Conservation (phyloP, 2,888 invertebrate genomes). For the Steinernema carpocapsae region DNA sequence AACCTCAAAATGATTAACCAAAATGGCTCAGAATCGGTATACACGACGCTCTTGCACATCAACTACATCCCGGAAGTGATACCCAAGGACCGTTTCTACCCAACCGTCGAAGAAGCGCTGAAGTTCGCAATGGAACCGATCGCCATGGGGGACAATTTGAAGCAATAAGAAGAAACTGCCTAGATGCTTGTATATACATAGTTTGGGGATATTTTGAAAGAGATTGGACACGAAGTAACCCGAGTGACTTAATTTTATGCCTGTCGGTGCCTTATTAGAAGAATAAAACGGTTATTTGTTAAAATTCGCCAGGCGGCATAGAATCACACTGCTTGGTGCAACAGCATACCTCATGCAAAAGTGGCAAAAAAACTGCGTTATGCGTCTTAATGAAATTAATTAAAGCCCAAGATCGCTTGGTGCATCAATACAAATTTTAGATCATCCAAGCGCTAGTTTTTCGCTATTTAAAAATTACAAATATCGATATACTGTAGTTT, state of each 20-base stretch:
- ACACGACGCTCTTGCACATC: constrained; percentile 7
- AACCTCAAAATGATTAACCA: neutral
- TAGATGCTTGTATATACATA: constrained; percentile 18
- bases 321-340: too few species aligned
- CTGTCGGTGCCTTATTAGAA: too few species aligned
- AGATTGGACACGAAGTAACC: neutral
- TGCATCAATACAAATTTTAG: too few species aligned
- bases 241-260: neutral
- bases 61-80: constrained; percentile 27
- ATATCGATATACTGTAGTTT: too few species aligned
- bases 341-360: too few species aligned
- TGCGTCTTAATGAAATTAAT: too few species aligned
- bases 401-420: too few species aligned
- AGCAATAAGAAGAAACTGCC: neutral
- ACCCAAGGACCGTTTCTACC: constrained; percentile 42
- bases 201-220: neutral
- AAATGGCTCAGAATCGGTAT: neutral
- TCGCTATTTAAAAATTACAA: too few species aligned
- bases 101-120: constrained; percentile 35
- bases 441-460: too few species aligned
- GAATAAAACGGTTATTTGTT: too few species aligned
- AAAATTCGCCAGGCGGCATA: too few species aligned
- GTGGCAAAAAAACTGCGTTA: too few species aligned
- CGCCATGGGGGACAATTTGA: neutral
- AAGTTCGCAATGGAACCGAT: constrained; percentile 13